Evolutionary conservation across 1,140 invertebrate species (phyloP), one percentile per base, ranked within the genome.

Genomic region (Micrasema minimum): DNA sequence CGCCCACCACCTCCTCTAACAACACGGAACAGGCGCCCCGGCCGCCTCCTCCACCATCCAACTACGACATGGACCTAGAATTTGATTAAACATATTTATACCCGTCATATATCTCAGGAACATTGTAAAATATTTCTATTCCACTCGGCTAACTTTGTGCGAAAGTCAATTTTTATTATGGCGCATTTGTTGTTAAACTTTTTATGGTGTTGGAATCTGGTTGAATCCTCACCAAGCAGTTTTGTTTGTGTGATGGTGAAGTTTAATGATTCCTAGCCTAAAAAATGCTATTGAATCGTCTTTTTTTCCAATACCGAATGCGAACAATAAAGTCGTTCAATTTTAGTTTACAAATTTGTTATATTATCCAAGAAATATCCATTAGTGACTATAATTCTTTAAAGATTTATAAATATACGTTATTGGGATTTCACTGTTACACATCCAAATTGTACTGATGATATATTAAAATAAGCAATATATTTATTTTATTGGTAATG

Each of bases 41-140:
- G 37, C 62, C 50, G 35, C 72, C 16, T 18, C 72, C 31, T 61
- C 64, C 70, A 5, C 66, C 71, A 2, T 38, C 72, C 22, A 74
- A 74, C 48, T 70, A 70, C 16, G 72, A 74, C 37, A 74, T 74
- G 72, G 72, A 74, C 68, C 64, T 74, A 16, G 72, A 74, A 16
- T 74, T 67, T 31, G 66, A 67, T 20, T 67, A 67, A 43, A 12
- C 31, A 46, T 38, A 26, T 26, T 12, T 46, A 48, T 11, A 31
- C 26, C 7, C 7, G 2, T 7, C 26, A 31, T 7, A 4, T 31
- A 4, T 31, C 26, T 31, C 26, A 4, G 7, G 7, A 31, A 23
- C 2, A 31, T 31, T 31, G 26, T 31, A 31, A 31, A 31, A 31
- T 35, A 16, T 31, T 31, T n/a, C 23, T 45, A 20, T 9, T 23